Conservation (phyloP, 2,113 vertebrate species). For the Butorides virescens region DNA sequence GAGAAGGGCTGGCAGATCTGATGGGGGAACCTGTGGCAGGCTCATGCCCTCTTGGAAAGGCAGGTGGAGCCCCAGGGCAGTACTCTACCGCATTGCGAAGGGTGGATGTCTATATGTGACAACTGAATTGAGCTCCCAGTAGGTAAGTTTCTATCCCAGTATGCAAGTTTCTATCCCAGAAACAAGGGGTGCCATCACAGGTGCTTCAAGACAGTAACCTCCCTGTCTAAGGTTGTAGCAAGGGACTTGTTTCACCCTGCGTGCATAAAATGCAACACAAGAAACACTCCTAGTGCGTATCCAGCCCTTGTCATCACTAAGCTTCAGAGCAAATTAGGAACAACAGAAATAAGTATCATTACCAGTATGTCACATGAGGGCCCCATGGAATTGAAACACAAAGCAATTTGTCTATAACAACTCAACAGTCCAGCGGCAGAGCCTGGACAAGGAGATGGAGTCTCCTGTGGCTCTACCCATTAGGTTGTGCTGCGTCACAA, state of each 20-base stretch:
- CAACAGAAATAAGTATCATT: background rate
- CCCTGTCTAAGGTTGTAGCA: background rate
- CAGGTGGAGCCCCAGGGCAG: background rate
- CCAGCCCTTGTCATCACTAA: background rate
- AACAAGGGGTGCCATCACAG: background rate
- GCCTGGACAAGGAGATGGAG: background rate
- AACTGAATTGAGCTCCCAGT: background rate
- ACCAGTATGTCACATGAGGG: background rate
- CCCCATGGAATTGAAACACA: background rate
- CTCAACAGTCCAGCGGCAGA: background rate
- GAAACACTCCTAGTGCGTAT: background rate
- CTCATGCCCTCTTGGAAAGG: background rate
- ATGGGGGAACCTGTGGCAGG: background rate
- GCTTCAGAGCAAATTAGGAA: background rate
- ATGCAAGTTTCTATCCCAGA: background rate
- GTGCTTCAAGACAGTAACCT: rapidly evolving
- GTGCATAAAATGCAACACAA: background rate
- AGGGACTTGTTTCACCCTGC: background rate
- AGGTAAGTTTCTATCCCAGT: background rate
- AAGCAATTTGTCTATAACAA: background rate
- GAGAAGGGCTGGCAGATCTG: background rate
- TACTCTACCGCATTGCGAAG: background rate
- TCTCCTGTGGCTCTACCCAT: background rate
- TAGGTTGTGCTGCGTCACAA: background rate
- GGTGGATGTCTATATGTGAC: background rate